Base-by-base conservation (phyloP, 2,888 invertebrate species). In the Acutogordius australiensis region DNA sequence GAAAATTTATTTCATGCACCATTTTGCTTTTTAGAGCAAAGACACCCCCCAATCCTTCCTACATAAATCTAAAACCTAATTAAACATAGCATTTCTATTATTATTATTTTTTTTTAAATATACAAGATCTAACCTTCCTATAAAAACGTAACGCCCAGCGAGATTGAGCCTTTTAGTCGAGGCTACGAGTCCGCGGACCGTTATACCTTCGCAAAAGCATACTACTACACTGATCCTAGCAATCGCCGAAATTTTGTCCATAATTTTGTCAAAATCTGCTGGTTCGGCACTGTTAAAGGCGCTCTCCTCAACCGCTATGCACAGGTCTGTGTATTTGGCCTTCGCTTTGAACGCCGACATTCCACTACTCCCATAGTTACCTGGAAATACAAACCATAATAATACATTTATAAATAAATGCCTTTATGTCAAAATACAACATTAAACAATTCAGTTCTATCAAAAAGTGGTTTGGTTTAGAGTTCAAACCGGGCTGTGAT, bases 201-300 rank as follows among this genome's bases (percentile, higher is more conserved):
- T 80, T 68, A 76, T 72, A 1, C 82, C 82, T 69, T 82, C 81
- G 71, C 82, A 82, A 75, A 82, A 82, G 69, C 82, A 82, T 23
- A 81, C 78, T 60, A 80, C 78, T 4, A 80, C 80, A 45, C 65
- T 73, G 68, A 62, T 78, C 75, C 64, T 75, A 71, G 61, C 70
- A 67, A 66, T 76, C 8, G 18, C 2, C 23, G 18, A 8, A 57
- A 61, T 2, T 4, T 29, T 44, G 23, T 45, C 2, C 23, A 63
- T 30, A 13, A 67, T 63, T 29, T 63, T 71, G 62, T 77, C 76
- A 67, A 76, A 79, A 45, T 72, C 73, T 61, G 73, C 72, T 61
- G 76, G 75, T 56, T 76, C 74, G 1, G 77, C 78, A 62, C 76
- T 76, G 65, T 77, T 77, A 28, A 77, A 69, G 28, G 80, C 76